Base-by-base conservation (phyloP, 2,888 invertebrate genomes). In the Tachystola acroxantha region DNA sequence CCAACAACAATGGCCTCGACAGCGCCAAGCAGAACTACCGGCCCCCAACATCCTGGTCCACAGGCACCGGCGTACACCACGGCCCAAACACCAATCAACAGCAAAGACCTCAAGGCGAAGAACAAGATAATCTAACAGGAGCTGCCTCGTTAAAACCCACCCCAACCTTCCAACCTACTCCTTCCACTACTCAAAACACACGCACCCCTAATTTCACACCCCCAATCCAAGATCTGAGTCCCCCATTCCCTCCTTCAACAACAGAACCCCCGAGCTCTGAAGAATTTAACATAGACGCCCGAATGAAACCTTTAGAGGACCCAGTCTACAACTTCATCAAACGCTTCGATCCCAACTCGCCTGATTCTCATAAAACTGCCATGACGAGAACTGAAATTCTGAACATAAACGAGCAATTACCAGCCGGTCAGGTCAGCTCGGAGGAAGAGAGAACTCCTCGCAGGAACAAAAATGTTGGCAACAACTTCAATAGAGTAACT, bases 11-110 rank as follows among this genome's bases (percentile, higher is more conserved):
- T 34, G 75, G 73, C 10, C 49, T 84, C 3, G 82, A 79, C 42
- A 72, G 75, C 25, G 87, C 73, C 37, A 86, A 88, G 47, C 70
- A 74, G 12, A 79, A 74, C 42, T 89, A 88, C 53, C 71, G 86
- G 14, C 79, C 89, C 0, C 89, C 90, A 0, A 77, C 82, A 5
- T 85, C 85, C 37, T 89, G 89, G 89, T 89, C 89, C 1, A 89
- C 88, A 0, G 78, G 86, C 34, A 61, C 50, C n/a, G 48, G 53
- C 11, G 36, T 32, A 32, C 48, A 27, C 33, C 46, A 34, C 29
- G 16, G 6, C 16, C 16, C 3, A 4, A 16, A 16, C 16, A 16
- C 3, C n/a, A n/a, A n/a, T n/a, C n/a, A n/a, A n/a, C n/a, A n/a
- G n/a, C n/a, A n/a, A n/a, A n/a, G n/a, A n/a, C n/a, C n/a, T n/a